phyloP scores from a whole-genome alignment of 2,888 invertebrate species.

The Cybosia mesomella region DNA sequence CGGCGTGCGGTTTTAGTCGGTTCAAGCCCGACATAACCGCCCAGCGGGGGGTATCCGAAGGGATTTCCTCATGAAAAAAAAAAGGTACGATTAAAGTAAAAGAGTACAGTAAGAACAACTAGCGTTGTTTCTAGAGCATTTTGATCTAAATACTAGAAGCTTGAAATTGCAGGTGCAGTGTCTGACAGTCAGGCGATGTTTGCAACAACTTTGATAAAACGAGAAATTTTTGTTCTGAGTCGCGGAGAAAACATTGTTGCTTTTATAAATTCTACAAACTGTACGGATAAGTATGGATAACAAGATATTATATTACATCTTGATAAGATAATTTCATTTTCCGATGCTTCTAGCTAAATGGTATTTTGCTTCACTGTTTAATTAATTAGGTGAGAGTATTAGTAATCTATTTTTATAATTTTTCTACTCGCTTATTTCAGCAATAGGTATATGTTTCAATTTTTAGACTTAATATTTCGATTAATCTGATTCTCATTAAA shows the following conservation, averaged over 20 bases:
- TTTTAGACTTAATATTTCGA: too few relatives aligned
- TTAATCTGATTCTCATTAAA: too few relatives aligned
- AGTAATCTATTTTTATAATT: too few relatives aligned
- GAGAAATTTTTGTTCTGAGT: constrained; percentile 5
- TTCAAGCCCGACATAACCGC: too few relatives aligned
- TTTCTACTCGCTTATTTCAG: too few relatives aligned
- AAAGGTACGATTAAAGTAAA: background rate
- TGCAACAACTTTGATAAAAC: constrained; percentile 32
- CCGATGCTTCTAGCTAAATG: background rate
- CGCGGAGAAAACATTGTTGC: constrained; percentile 6
- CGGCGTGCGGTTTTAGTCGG: too few relatives aligned
- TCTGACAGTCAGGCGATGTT: constrained; percentile 31
- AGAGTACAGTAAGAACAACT: background rate
- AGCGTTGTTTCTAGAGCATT: constrained; percentile 30
- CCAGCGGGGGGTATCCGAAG: too few relatives aligned
- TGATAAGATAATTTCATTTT: background rate
- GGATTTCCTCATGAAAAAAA: too few relatives aligned
- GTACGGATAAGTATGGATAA: background rate
- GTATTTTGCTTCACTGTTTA: background rate
- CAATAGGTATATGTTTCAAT: too few relatives aligned
- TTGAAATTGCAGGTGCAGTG: constrained; percentile 39
- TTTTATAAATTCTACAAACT: constrained; percentile 11
- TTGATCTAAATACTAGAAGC: constrained; percentile 44
- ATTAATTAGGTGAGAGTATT: too few relatives aligned
- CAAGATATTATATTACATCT: background rate